Percentiles rank a stretch among this genome's conserved stretches.
These are phyloP conservation scores for Eilema caniola DNA, from an alignment of 2,888 invertebrate species.

Conservation along the genomic window DNA sequence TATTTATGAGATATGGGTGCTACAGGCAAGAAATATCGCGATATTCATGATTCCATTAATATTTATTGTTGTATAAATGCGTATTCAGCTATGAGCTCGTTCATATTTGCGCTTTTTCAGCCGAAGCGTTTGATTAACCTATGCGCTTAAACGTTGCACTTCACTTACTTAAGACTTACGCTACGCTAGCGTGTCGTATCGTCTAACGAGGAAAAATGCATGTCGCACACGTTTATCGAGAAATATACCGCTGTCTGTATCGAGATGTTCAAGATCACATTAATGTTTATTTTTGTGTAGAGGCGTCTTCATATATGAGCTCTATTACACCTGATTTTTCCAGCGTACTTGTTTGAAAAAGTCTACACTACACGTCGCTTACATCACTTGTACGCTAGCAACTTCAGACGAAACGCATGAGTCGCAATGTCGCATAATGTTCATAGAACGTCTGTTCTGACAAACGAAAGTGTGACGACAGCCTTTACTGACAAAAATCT, in stretches of 20 bases:
- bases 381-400: not conserved
- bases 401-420: not conserved
- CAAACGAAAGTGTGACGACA: not conserved
- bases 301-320: not conserved
- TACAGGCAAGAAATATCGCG: not conserved
- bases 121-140: not conserved
- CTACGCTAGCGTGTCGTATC: not conserved
- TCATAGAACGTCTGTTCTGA: not conserved
- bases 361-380: not conserved
- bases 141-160: not conserved
- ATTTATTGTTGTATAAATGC: slow-evolving; percentile 4
- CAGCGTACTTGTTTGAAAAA: not conserved
- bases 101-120: slow-evolving; percentile 1
- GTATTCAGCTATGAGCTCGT: not conserved
- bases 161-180: not conserved
- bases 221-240: no score
- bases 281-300: no score
- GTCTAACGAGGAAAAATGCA: not conserved
- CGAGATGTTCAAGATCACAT: not conserved
- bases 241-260: not conserved
- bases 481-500: not conserved
- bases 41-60: slow-evolving; percentile 4
- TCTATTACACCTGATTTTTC: not conserved
- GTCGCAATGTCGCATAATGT: not conserved
- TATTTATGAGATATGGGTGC: not conserved